Percentiles rank a stretch among this genome's conserved stretches.
phyloP scores from a whole-genome alignment of 2,113 vertebrate species.

The Macquaria ambigua region DNA sequence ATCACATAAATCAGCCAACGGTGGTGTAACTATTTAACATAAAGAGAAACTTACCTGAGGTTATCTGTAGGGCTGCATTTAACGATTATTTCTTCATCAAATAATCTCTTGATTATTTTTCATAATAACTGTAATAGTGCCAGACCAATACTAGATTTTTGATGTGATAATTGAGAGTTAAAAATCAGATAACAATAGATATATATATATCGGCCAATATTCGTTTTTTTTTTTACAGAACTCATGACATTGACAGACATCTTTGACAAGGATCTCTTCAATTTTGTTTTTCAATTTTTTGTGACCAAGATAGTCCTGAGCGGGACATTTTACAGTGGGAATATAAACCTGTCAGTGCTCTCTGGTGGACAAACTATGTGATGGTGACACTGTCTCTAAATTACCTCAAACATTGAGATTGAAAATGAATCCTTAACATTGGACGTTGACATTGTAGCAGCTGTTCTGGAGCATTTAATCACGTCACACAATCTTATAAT shows the following conservation, averaged over 20 bases:
- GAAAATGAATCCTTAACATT: neutral
- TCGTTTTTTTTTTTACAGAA: neutral
- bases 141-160: neutral
- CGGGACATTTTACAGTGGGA: neutral
- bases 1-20: slow-evolving; percentile 40
- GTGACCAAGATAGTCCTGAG: neutral
- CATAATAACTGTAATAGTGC: neutral
- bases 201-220: neutral
- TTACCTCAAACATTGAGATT: neutral
- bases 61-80: slow-evolving; percentile 18
- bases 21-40: slow-evolving; percentile 24
- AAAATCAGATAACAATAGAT: neutral
- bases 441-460: neutral
- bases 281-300: too few relatives aligned
- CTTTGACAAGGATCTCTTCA: neutral
- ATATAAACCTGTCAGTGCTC: too few relatives aligned
- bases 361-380: neutral
- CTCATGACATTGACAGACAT: neutral
- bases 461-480: neutral
- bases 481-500: too few relatives aligned
- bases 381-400: neutral
- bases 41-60: slow-evolving; percentile 3
- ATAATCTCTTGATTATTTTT: neutral
- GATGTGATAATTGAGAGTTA: neutral
- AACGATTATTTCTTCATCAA: neutral